Evolutionary conservation across 2,113 vertebrate species (phyloP), one percentile per base, ranked within the genome.

Genomic region (Melanotaenia duboulayi): DNA sequence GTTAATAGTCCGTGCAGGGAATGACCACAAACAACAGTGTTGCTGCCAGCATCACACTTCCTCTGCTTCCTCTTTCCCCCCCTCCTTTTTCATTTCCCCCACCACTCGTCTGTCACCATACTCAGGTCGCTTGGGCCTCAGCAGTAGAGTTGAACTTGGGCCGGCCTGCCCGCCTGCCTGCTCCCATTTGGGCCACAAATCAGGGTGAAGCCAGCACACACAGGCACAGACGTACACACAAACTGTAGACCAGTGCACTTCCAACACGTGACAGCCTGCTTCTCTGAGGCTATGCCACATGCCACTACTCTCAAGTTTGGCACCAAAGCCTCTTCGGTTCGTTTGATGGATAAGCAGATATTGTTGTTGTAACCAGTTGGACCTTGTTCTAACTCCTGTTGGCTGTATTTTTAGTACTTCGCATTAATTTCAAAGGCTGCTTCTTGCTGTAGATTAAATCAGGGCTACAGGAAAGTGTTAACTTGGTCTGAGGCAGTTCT

Each of bases 1-100:
- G 71, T 85, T 87, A 86, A 86, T 70, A 71, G 83, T 72, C 83
- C 57, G 20, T 74, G 84, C 70, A 85, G 76, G 55, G 77, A 89
- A 83, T 76, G 74, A 85, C 83, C 78, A 63, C 77, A 82, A 69
- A 82, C 63, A 84, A 72, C 74, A 54, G 65, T 4, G 42, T 59
- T 37, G 65, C 61, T 86, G 80, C 77, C 81, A 88, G 62, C 71
- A 56, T 68, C 32, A 7, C 44, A 65, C 87, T 89, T 87, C 82
- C 85, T 76, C 83, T 4, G 19, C 71, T 72, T 58, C 86, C 78
- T 20, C 78, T 9, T 46, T 14, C 49, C 19, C 49, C 0, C 11
- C 46, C 20, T 10, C 23, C 20, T 49, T 55, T 55, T 32, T 17
- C 20, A 23, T 51, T 10, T 19, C 14, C 14, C n/a, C 22, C 23